Percentiles rank a stretch among this genome's conserved stretches.
These are phyloP conservation scores for Aquatica leii DNA, from an alignment of 2,888 invertebrate genomes.

Conservation along the genomic window DNA sequence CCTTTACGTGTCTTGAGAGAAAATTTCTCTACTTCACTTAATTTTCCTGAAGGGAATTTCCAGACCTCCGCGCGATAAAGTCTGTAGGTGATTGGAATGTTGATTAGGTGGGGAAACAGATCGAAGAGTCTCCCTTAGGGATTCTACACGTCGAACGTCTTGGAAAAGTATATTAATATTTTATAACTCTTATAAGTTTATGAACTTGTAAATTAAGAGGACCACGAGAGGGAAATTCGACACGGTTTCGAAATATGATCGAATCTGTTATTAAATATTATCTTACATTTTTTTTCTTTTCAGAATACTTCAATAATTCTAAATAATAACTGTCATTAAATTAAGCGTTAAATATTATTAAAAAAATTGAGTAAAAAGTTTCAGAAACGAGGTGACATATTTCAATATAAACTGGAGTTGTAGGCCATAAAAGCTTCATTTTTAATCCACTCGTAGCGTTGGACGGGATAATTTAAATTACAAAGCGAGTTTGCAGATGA, in stretches of 20 bases:
- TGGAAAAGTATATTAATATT: conserved; percentile 47
- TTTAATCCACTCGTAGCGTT: conserved; percentile 42
- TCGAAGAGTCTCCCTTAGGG: conserved; percentile 47
- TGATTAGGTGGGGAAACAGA: conserved; percentile 57
- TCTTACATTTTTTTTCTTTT: too few relatives aligned
- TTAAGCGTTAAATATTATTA: too few relatives aligned
- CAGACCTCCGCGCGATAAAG: conserved; percentile 56
- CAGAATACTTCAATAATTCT: neutral
- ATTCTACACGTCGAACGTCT: conserved; percentile 18
- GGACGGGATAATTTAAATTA: conserved; percentile 50
- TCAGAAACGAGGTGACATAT: conserved; percentile 22
- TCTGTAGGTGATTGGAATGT: conserved; percentile 61
- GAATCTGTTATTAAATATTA: too few relatives aligned
- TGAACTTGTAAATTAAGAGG: conserved; percentile 36
- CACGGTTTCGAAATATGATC: conserved; percentile 5
- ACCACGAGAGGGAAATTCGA: conserved; percentile 12
- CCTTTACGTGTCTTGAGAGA: conserved; percentile 52
- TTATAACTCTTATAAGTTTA: conserved; percentile 46
- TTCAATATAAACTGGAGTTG: conserved; percentile 34
- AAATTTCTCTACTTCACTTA: conserved; percentile 59
- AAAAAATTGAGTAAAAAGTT: neutral
- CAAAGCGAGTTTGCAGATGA: conserved; percentile 54
- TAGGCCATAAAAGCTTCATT: conserved; percentile 47
- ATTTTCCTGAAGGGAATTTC: conserved; percentile 60
- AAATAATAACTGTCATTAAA: neutral